Percentiles rank a stretch among this genome's conserved stretches.
Evolutionary conservation across 2,888 invertebrate genomes (phyloP).

Genomic region (Malthinus seriepunctatus): DNA sequence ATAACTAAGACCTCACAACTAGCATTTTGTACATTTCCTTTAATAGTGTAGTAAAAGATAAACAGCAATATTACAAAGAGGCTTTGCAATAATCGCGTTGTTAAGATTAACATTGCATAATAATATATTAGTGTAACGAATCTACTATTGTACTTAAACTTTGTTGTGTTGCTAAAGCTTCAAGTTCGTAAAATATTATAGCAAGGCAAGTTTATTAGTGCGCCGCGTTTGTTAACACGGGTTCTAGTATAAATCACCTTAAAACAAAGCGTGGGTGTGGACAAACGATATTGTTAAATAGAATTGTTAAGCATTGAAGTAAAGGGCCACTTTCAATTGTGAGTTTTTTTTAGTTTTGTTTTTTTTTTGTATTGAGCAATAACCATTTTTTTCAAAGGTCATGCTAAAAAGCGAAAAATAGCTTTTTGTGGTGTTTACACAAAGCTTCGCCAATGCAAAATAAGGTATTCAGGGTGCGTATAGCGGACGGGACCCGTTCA

Average conservation of each 20-base stretch:
- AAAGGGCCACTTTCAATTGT: slow-evolving; percentile 19
- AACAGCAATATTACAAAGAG: no score
- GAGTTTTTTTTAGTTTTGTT: slow-evolving; percentile 8
- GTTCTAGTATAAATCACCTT: slow-evolving; percentile 24
- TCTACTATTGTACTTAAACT: slow-evolving; percentile 8
- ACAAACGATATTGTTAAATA: slow-evolving; percentile 25
- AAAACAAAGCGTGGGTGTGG: slow-evolving; percentile 27
- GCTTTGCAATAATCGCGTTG: no score
- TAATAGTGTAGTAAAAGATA: no score
- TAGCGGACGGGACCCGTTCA: slow-evolving; percentile 36
- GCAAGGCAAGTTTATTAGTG: slow-evolving; percentile 23
- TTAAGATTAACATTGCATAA: neutral
- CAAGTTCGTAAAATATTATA: slow-evolving; percentile 16
- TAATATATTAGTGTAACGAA: slow-evolving; percentile 1
- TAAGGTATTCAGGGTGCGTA: slow-evolving; percentile 42
- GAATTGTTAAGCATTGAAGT: slow-evolving; percentile 13
- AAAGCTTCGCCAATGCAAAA: slow-evolving; percentile 29
- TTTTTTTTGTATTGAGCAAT: slow-evolving; percentile 22
- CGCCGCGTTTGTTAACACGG: slow-evolving; percentile 25
- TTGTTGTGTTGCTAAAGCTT: slow-evolving; percentile 9
- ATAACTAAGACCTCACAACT: no score
- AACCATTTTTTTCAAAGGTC: slow-evolving; percentile 20
- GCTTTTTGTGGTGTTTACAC: slow-evolving; percentile 29
- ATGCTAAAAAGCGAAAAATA: slow-evolving; percentile 26
- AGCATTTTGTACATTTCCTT: no score